Evolutionary conservation across 2,113 vertebrate genomes (phyloP).

Genomic region (Nothoprocta perdicaria): DNA sequence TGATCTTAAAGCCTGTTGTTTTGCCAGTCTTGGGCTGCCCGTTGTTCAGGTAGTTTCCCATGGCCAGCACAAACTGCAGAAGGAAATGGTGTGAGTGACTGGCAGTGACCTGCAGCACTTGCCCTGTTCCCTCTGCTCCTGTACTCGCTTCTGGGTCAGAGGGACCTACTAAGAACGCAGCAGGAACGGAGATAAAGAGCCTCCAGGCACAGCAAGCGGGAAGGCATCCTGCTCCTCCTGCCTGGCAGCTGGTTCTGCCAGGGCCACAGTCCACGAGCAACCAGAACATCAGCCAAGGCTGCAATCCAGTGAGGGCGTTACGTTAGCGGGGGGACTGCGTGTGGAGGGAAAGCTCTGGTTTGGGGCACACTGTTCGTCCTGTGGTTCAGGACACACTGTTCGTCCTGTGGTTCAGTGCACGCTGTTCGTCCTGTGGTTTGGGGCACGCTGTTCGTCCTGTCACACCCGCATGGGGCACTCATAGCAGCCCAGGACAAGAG

Average conservation of each 20-base stretch:
- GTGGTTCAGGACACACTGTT: too few species aligned
- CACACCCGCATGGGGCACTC: background rate
- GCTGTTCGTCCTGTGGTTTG: background rate
- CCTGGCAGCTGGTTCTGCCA: background rate
- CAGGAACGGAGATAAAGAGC: background rate
- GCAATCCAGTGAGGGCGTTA: background rate
- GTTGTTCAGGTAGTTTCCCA: constrained; percentile 99
- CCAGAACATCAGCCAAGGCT: background rate
- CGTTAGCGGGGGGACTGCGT: too few species aligned
- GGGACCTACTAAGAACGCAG: rapidly evolving
- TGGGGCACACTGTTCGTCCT: background rate
- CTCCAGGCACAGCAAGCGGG: background rate
- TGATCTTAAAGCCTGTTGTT: constrained; percentile 97
- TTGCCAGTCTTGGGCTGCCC: constrained; percentile 92
- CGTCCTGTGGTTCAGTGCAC: background rate
- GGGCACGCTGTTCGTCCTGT: background rate
- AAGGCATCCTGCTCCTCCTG: background rate
- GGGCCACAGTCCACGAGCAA: rapidly evolving
- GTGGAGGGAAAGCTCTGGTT: background rate
- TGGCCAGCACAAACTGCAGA: constrained; percentile 94
- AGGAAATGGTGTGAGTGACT: background rate
- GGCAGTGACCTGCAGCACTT: background rate
- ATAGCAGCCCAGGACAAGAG: background rate
- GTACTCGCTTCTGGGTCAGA: background rate
- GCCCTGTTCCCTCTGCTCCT: background rate